Evolutionary conservation across 2,888 invertebrate species (phyloP).

Genomic region (Ennomos fuscantarius): DNA sequence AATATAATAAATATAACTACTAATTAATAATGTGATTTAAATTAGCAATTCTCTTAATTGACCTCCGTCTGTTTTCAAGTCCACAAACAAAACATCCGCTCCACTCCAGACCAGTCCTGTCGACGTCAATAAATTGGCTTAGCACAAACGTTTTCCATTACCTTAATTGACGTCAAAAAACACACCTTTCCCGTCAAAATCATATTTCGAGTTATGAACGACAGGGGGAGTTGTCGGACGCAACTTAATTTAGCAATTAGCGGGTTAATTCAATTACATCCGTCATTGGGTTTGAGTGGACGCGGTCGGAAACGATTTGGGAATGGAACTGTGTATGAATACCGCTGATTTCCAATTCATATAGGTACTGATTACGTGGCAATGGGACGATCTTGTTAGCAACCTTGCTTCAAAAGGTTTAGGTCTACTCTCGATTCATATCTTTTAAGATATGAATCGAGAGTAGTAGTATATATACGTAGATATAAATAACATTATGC

Average conservation of each 20-base stretch:
- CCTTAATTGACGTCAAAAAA: conserved; percentile 64
- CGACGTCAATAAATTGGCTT: conserved; percentile 30
- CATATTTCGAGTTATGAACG: conserved; percentile 74
- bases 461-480: no score
- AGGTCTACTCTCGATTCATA: no score
- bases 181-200: conserved; percentile 71
- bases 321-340: conserved; percentile 17
- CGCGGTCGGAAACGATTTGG: conserved; percentile 22
- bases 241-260: conserved; percentile 83
- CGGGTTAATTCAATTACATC: conserved; percentile 80
- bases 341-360: conserved; percentile 13
- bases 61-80: conserved; percentile 10
- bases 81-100: conserved; percentile 21
- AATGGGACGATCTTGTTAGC: no score
- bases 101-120: conserved; percentile 11
- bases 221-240: conserved; percentile 58
- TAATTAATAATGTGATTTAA: not conserved
- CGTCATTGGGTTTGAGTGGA: conserved; percentile 59
- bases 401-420: no score
- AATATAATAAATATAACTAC: no score
- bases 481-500: no score
- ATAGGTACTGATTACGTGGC: conserved; percentile 1
- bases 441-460: no score
- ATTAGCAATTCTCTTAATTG: conserved; percentile 15
- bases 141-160: conserved; percentile 40